phyloP scores from a whole-genome alignment of 2,888 invertebrate species.

The Argyresthia goedartella region DNA sequence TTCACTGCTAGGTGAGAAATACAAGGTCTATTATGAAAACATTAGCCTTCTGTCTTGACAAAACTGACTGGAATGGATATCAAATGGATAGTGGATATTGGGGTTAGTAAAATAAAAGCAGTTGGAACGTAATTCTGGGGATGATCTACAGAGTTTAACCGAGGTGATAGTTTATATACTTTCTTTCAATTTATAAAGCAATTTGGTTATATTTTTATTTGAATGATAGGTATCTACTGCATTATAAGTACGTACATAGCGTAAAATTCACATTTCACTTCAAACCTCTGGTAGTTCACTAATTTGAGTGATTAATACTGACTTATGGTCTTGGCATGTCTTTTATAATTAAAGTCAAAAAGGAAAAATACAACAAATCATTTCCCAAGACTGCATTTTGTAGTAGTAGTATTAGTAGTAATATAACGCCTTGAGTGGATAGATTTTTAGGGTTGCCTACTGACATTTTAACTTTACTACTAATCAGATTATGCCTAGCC shows the following conservation, averaged over 20 bases:
- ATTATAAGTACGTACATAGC: slow-evolving; percentile 47
- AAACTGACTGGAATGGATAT: too few relatives aligned
- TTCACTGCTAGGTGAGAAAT: too few relatives aligned
- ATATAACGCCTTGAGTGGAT: slow-evolving; percentile 51
- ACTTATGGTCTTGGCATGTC: slow-evolving; percentile 41
- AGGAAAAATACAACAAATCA: slow-evolving; percentile 51
- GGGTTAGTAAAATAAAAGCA: too few relatives aligned
- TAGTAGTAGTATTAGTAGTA: slow-evolving; percentile 22
- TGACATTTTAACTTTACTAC: neutral
- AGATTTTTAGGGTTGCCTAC: neutral
- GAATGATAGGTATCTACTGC: neutral
- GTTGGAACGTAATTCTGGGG: too few relatives aligned
- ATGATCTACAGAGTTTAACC: too few relatives aligned
- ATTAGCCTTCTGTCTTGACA: too few relatives aligned
- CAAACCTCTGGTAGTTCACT: slow-evolving; percentile 32
- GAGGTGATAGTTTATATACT: too few relatives aligned
- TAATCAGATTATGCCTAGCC: too few relatives aligned
- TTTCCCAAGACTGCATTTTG: slow-evolving; percentile 58
- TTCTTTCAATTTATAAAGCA: too few relatives aligned
- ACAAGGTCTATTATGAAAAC: too few relatives aligned
- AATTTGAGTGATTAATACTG: slow-evolving; percentile 23
- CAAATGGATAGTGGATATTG: too few relatives aligned
- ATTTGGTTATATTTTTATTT: too few relatives aligned
- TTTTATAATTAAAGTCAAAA: slow-evolving; percentile 43
- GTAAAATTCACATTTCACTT: slow-evolving; percentile 59